phyloP scores from a whole-genome alignment of 2,797 vertebrate genomes.

The Squalus acanthias region DNA sequence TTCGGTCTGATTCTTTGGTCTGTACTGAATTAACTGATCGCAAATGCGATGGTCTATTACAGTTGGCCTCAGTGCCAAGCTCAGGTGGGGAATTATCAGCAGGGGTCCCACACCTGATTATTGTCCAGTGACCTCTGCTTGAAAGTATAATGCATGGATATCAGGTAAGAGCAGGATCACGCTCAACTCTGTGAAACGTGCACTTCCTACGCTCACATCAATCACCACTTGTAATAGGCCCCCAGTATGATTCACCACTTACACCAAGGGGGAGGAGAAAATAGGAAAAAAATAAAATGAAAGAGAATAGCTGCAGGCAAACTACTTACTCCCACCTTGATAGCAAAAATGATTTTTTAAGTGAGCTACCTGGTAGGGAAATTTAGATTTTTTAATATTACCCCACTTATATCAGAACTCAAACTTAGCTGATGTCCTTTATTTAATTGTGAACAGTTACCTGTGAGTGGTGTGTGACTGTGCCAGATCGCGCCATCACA shows the following conservation, averaged over 20 bases:
- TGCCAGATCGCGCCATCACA: constrained; percentile 46
- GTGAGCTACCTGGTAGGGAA: neutral
- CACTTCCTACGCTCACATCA: neutral
- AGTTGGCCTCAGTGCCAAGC: neutral
- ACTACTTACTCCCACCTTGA: neutral
- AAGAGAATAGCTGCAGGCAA: neutral
- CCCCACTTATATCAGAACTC: neutral
- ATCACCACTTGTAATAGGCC: neutral
- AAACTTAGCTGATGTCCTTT: neutral
- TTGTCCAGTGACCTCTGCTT: neutral
- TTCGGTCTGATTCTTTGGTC: neutral
- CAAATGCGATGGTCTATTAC: neutral
- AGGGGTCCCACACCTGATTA: neutral
- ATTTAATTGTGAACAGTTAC: constrained; percentile 43
- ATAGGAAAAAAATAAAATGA: neutral
- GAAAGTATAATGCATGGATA: neutral
- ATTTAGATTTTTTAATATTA: neutral
- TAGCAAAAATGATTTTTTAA: neutral
- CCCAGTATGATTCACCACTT: neutral
- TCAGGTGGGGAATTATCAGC: neutral
- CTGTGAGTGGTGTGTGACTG: constrained; percentile 15
- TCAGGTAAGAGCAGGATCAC: neutral
- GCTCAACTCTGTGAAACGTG: neutral
- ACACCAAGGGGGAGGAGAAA: neutral
- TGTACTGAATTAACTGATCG: neutral